Evolutionary conservation across 1,140 invertebrate genomes (phyloP).

Genomic region (Hylaeus anthracinus): DNA sequence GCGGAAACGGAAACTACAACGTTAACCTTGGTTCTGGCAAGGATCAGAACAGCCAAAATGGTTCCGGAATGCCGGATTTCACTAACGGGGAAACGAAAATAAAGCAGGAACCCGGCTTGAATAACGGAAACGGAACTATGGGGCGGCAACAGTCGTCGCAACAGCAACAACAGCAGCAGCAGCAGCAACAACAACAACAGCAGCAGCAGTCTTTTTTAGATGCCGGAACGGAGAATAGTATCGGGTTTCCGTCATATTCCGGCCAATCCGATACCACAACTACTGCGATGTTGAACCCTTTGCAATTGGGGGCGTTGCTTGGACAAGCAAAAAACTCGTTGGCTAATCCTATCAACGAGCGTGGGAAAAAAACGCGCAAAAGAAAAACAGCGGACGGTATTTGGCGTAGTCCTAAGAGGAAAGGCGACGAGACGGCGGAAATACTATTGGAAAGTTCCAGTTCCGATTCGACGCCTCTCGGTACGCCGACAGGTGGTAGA

Average conservation of each 20-base stretch:
- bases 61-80: slow-evolving; percentile 78
- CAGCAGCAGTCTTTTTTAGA: slow-evolving; percentile 82
- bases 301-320: slow-evolving; percentile 74
- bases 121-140: slow-evolving; percentile 74
- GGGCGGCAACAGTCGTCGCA: slow-evolving; percentile 70
- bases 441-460: slow-evolving; percentile 85
- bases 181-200: slow-evolving; percentile 67
- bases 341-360: slow-evolving; percentile 56
- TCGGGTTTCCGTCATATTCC: slow-evolving; percentile 81
- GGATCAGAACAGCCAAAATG: slow-evolving; percentile 76
- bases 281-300: slow-evolving; percentile 74
- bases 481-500: slow-evolving; percentile 81
- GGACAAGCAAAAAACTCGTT: slow-evolving; percentile 70
- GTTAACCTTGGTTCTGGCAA: slow-evolving; percentile 71
- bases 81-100: slow-evolving; percentile 81
- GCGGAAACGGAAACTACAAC: slow-evolving; percentile 78
- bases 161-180: slow-evolving; percentile 64
- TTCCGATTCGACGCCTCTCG: slow-evolving; percentile 84
- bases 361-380: slow-evolving; percentile 78
- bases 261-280: slow-evolving; percentile 79
- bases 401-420: slow-evolving; percentile 82
- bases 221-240: slow-evolving; percentile 82
- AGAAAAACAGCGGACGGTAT: slow-evolving; percentile 79
- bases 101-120: slow-evolving; percentile 81
- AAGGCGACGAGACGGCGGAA: slow-evolving; percentile 78